These are phyloP conservation scores for Metallyticus violacea DNA, from an alignment of 2,888 invertebrate species.

Conservation along the genomic window DNA sequence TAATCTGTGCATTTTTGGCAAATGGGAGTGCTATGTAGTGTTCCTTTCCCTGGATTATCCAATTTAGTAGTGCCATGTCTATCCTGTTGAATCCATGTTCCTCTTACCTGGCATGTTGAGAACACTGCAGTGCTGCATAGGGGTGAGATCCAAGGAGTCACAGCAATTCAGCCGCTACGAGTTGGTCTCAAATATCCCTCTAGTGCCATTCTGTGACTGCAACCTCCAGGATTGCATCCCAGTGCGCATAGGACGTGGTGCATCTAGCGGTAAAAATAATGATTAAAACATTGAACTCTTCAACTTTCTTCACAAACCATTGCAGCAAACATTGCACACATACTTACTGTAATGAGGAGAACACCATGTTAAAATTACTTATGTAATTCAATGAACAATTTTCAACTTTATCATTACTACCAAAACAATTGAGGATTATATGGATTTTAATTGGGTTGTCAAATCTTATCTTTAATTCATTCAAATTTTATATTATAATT, in stretches of 20 bases:
- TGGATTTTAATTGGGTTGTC: too few species aligned
- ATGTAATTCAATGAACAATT: too few species aligned
- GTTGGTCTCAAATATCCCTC: background rate
- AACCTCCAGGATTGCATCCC: background rate
- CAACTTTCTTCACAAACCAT: background rate
- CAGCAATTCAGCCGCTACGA: background rate
- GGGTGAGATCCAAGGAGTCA: conserved; percentile 1
- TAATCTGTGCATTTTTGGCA: background rate
- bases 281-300: background rate
- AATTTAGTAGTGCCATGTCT: background rate
- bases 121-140: conserved; percentile 5
- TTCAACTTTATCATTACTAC: too few species aligned
- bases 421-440: too few species aligned
- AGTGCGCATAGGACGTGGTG: background rate
- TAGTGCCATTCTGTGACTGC: conserved; percentile 4
- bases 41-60: background rate
- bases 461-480: too few species aligned
- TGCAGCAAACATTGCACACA: background rate
- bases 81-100: background rate
- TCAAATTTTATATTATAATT: too few species aligned
- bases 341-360: too few species aligned
- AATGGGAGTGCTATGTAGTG: background rate
- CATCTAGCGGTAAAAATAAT: background rate
- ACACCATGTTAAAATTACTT: too few species aligned
- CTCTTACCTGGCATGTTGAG: background rate